Conservation (phyloP, 1,140 invertebrate genomes). For the Nasonia giraulti region DNA sequence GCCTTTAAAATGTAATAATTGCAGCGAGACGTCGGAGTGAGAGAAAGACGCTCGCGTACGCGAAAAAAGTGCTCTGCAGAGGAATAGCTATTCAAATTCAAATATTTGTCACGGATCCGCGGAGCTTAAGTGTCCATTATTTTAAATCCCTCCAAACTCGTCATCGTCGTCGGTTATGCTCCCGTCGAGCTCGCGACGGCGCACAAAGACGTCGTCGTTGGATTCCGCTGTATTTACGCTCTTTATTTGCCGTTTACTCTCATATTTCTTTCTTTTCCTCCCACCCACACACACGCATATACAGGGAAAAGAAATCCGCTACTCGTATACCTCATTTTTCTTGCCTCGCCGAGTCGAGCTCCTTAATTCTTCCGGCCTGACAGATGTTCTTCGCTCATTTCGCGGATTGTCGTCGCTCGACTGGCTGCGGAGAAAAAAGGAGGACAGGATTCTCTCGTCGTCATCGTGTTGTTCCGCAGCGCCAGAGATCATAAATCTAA, state of each 20-base stretch:
- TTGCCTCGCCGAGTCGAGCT: slow-evolving; percentile 15
- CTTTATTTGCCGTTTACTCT: slow-evolving; percentile 44
- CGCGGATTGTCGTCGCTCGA: slow-evolving; percentile 43
- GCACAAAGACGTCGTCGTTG: background rate
- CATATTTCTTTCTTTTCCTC: background rate
- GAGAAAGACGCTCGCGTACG: background rate
- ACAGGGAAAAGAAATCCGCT: background rate
- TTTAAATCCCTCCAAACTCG: slow-evolving; percentile 9
- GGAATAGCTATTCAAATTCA: background rate
- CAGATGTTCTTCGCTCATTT: slow-evolving; percentile 51
- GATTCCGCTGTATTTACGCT: slow-evolving; percentile 17
- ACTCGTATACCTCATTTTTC: slow-evolving; percentile 27
- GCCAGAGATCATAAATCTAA: slow-evolving; percentile 57
- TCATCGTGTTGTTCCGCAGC: slow-evolving; percentile 43
- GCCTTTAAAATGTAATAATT: no score
- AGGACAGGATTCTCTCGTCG: slow-evolving; percentile 34
- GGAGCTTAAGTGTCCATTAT: slow-evolving; percentile 27
- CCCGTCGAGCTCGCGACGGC: no score
- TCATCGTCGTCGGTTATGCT: background rate
- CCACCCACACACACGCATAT: background rate
- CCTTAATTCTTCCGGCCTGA: slow-evolving; percentile 48
- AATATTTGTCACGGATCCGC: slow-evolving; percentile 21
- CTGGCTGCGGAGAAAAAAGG: background rate
- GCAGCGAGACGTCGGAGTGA: background rate
- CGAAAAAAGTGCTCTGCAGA: background rate